phyloP scores from a whole-genome alignment of 1,140 invertebrate species.

The Helicoverpa armigera region DNA sequence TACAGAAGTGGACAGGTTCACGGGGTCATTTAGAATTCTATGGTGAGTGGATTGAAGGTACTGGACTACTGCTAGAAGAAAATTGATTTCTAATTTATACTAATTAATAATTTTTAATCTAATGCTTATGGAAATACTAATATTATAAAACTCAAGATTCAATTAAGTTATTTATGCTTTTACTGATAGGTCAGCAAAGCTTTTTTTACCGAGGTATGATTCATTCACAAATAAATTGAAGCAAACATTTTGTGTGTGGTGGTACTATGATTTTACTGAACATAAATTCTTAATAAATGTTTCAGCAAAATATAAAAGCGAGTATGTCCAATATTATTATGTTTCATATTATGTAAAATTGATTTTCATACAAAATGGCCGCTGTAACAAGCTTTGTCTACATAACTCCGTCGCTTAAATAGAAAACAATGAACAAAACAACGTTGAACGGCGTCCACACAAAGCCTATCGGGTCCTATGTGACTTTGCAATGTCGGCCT shows the following conservation, averaged over 20 bases:
- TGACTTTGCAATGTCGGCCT: conserved; percentile 57
- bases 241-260: background rate
- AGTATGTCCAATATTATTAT: conserved; percentile 24
- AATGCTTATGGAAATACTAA: too few species aligned
- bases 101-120: too few species aligned
- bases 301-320: conserved; percentile 12
- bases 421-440: conserved; percentile 47
- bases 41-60: background rate
- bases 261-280: background rate
- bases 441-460: conserved; percentile 33
- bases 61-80: background rate
- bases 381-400: conserved; percentile 46
- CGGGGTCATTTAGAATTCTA: background rate
- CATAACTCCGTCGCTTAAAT: conserved; percentile 40
- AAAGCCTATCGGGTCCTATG: conserved; percentile 42
- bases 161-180: background rate
- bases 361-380: conserved; percentile 41
- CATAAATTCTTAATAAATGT: conserved; percentile 13
- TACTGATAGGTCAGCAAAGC: too few species aligned
- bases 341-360: conserved; percentile 45
- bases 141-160: too few species aligned
- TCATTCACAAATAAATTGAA: background rate
- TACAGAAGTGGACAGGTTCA: conserved; percentile 11
- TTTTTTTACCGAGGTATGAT: too few species aligned
- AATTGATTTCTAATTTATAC: background rate